A percentile compares a stretch with the other conserved stretches of the same genome.
Conservation (phyloP, 2,797 vertebrate genomes). For the Bradypodion ventrale region DNA sequence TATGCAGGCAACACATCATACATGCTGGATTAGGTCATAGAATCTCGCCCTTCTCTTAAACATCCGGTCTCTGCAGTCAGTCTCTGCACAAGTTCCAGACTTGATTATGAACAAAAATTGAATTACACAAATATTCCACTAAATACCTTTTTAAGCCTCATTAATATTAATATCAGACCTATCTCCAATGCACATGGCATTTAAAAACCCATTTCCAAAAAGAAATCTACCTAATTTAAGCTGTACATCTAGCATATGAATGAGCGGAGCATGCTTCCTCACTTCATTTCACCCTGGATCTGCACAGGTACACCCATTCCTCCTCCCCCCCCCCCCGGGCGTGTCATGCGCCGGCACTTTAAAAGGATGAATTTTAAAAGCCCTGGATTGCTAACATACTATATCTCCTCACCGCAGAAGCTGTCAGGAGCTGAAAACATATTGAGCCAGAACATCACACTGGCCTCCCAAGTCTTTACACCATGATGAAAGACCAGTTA, state of each 20-base stretch:
- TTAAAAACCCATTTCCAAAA: conserved; percentile 70
- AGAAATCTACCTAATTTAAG: conserved; percentile 76
- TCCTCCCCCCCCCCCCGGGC: conserved; percentile 61
- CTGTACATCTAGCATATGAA: conserved; percentile 72
- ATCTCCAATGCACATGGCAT: conserved; percentile 74
- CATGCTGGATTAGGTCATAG: background rate
- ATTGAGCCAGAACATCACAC: conserved; percentile 56
- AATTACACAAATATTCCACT: conserved; percentile 79
- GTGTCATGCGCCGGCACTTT: conserved; percentile 66
- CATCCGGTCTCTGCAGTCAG: conserved; percentile 36
- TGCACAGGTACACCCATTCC: too few species aligned
- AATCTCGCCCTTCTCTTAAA: background rate
- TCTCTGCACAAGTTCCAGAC: conserved; percentile 38
- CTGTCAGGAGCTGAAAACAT: conserved; percentile 61
- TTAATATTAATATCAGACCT: conserved; percentile 78
- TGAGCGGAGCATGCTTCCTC: conserved; percentile 53
- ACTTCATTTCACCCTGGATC: conserved; percentile 65
- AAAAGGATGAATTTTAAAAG: conserved; percentile 75
- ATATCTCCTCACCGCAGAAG: conserved; percentile 59
- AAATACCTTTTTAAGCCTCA: conserved; percentile 75
- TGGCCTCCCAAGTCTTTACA: conserved; percentile 13
- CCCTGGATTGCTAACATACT: conserved; percentile 61
- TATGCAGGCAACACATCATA: background rate
- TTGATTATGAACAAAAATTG: conserved; percentile 72
- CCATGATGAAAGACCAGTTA: background rate